phyloP scores from a whole-genome alignment of 2,888 invertebrate species.

The Drosophila pseudotakahashii region DNA sequence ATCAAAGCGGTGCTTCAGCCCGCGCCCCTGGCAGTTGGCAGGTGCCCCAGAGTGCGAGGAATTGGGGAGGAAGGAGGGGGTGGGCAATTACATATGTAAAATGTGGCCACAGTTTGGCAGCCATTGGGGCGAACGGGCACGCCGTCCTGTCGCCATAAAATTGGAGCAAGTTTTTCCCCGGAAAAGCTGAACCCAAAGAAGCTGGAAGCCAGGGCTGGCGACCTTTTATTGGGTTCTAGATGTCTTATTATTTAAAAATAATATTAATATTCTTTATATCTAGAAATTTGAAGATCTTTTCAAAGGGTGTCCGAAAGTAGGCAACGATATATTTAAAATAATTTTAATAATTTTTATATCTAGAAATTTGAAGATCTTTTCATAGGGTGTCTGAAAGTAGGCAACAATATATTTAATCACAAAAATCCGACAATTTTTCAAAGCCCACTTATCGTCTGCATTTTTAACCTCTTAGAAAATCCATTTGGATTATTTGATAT shows the following conservation, averaged over 20 bases:
- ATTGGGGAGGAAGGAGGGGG: not conserved
- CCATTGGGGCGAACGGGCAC: constrained; percentile 35
- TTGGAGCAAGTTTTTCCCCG: constrained; percentile 16
- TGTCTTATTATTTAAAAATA: no score
- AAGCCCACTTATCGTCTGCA: not conserved
- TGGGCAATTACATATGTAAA: constrained; percentile 50
- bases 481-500: constrained; percentile 7
- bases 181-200: not conserved
- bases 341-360: no score
- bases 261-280: no score
- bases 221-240: not conserved
- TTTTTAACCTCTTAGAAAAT: not conserved
- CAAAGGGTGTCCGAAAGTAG: not conserved
- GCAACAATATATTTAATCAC: not conserved
- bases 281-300: not conserved
- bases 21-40: constrained; percentile 10
- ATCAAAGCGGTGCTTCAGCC: constrained; percentile 1
- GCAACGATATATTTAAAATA: not conserved
- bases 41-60: constrained; percentile 19
- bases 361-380: not conserved
- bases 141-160: constrained; percentile 58
- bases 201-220: constrained; percentile 9
- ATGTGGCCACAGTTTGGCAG: constrained; percentile 45
- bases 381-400: not conserved
- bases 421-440: not conserved